Evolutionary conservation across 2,113 vertebrate genomes (phyloP).

Genomic region (Chloropsis hardwickii): DNA sequence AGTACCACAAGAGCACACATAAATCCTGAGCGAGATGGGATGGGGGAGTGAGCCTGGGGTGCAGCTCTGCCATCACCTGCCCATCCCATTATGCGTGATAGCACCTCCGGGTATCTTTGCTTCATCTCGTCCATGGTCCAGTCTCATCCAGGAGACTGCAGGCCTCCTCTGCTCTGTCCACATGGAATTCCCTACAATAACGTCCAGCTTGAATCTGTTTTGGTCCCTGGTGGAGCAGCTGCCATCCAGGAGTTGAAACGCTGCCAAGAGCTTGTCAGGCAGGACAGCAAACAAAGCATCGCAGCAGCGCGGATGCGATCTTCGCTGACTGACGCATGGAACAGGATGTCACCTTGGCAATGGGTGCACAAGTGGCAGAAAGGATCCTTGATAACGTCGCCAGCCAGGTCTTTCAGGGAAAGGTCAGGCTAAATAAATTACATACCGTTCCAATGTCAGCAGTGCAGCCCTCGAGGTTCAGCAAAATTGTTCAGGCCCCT

Average conservation of each 20-base stretch:
- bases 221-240: constrained; percentile 12
- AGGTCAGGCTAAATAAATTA: constrained; percentile 47
- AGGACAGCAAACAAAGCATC: constrained; percentile 61
- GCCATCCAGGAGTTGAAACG: constrained; percentile 35
- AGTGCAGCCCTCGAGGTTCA: not conserved
- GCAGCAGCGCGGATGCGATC: not conserved
- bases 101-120: not conserved
- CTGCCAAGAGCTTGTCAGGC: constrained; percentile 52
- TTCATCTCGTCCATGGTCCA: not conserved
- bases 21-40: not conserved
- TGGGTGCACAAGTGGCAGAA: constrained; percentile 4
- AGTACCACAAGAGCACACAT: fast-evolving
- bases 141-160: not conserved
- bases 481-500: not conserved
- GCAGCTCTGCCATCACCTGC: not conserved
- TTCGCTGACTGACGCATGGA: constrained; percentile 5
- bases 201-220: not conserved
- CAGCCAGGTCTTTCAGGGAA: not conserved
- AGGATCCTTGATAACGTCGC: not conserved
- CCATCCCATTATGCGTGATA: not conserved
- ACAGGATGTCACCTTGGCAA: constrained; percentile 40
- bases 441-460: not conserved
- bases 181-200: not conserved
- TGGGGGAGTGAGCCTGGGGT: not conserved
- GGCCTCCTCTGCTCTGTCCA: not conserved